A percentile compares a stretch with the other conserved stretches of the same genome.
These are phyloP conservation scores for Acanthiza pusilla DNA, from an alignment of 2,797 vertebrate genomes.

Conservation along the genomic window DNA sequence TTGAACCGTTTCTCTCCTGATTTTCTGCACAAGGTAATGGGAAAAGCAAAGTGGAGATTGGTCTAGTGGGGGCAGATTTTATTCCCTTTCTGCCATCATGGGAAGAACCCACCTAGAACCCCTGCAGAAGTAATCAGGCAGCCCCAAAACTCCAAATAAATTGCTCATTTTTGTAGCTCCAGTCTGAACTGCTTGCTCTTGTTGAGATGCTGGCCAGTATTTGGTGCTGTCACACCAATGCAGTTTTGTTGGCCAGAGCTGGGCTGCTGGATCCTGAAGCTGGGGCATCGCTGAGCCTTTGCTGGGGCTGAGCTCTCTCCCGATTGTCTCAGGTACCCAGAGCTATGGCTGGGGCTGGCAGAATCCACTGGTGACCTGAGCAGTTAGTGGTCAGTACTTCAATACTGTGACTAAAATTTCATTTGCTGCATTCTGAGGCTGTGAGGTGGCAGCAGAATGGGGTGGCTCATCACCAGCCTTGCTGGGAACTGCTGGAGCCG, in stretches of 20 bases:
- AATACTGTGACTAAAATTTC: neutral
- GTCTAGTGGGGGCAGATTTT: neutral
- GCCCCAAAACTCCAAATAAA: neutral
- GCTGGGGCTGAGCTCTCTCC: neutral
- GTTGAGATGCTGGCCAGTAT: rapidly evolving
- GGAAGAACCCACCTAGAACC: neutral
- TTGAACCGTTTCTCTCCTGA: neutral
- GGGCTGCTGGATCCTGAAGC: neutral
- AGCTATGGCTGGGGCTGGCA: neutral
- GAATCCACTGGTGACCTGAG: neutral
- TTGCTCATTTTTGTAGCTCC: neutral
- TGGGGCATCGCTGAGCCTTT: neutral
- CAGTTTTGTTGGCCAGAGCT: neutral
- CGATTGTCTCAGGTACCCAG: neutral
- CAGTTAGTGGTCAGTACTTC: neutral
- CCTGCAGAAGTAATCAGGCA: neutral
- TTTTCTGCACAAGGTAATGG: neutral
- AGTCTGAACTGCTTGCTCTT: neutral
- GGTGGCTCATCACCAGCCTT: neutral
- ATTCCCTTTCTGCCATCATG: neutral
- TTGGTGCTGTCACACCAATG: neutral
- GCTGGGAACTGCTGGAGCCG: neutral
- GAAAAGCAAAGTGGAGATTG: neutral
- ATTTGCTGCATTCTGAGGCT: neutral
- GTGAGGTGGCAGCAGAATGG: neutral